These are phyloP conservation scores for Perca fluviatilis DNA, from an alignment of 2,113 vertebrate species.

Conservation along the genomic window DNA sequence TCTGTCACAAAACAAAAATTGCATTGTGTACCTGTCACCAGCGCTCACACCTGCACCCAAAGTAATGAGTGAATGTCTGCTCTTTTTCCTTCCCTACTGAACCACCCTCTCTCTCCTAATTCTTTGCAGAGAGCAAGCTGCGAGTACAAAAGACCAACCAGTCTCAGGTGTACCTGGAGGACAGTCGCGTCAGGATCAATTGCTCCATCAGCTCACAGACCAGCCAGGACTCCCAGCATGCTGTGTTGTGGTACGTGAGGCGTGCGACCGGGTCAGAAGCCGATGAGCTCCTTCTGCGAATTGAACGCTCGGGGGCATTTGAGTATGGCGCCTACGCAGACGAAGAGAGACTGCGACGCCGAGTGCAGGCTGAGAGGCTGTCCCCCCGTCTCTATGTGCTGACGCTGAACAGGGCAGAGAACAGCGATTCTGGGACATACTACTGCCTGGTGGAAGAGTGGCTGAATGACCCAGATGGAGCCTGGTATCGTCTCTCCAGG, in stretches of 20 bases:
- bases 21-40: slow-evolving; percentile 65
- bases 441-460: slow-evolving; percentile 98
- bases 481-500: slow-evolving; percentile 91
- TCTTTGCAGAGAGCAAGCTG: slow-evolving; percentile 89
- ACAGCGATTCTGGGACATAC: slow-evolving; percentile 93
- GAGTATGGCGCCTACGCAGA: slow-evolving; percentile 94
- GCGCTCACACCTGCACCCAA: slow-evolving; percentile 37
- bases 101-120: slow-evolving; percentile 4
- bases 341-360: slow-evolving; percentile 90
- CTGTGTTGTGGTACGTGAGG: slow-evolving; percentile 94
- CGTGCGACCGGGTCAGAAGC: slow-evolving; percentile 81
- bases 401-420: slow-evolving; percentile 91
- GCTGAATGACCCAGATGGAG: slow-evolving; percentile 90
- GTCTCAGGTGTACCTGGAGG: slow-evolving; percentile 91
- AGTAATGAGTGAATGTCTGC: slow-evolving; percentile 54
- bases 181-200: slow-evolving; percentile 91
- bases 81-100: slow-evolving; percentile 6
- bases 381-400: slow-evolving; percentile 91
- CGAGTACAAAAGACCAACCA: slow-evolving; percentile 93
- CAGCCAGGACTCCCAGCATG: slow-evolving; percentile 91
- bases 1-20: slow-evolving; percentile 69
- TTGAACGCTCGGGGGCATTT: slow-evolving; percentile 89
- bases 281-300: slow-evolving; percentile 94
- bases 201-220: slow-evolving; percentile 93
- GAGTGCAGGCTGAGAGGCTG: slow-evolving; percentile 92